Base-by-base conservation (phyloP, 1,140 invertebrate species). In the Drosophila azteca region DNA sequence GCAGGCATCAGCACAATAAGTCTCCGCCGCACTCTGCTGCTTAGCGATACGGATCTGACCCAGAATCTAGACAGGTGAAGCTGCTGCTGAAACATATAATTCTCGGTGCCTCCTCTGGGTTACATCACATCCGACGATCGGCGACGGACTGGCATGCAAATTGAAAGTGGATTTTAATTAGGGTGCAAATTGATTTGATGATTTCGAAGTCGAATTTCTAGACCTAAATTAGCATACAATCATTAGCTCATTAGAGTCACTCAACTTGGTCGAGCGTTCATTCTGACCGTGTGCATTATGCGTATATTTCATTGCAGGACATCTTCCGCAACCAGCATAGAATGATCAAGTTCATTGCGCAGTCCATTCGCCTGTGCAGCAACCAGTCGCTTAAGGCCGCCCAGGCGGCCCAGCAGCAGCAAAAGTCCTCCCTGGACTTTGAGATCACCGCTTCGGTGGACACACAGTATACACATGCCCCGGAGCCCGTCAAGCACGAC, bases 241-340 rank as follows among this genome's bases (percentile, higher is more conserved):
- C 44, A 44, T 24, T 22, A 49, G 11, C 29, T 52, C 11, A 9
- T 53, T n/a, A 50, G 13, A 11, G 35, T 39, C 35, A 39, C 35
- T 39, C 35, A 13, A 39, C 11, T 13, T 11, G 29, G 17, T 44
- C 11, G 20, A 31, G n/a, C 8, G 29, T 5, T 8, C n/a, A 20
- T 9, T 20, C 15, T 17, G 15, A 51, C 6, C 5, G 3, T 26
- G 2, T 39, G n/a, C 3, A 6, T 24, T 13, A 17, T 20, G 7
- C 8, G 41, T 13, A 17, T 15, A 5, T 9, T 9, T 31, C 4
- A 4, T 70, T 77, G 3, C 63, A 90, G 91, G 83, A 90, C 76
- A 89, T 92, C 43, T 90, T 92, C 75, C 85, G 90, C 62, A 92
- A 91, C 57, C 91, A 92, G 69, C 91, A 92, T 49, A 76, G 90